Base-by-base conservation (phyloP, 2,888 invertebrate species). In the Mythimna ferrago region DNA sequence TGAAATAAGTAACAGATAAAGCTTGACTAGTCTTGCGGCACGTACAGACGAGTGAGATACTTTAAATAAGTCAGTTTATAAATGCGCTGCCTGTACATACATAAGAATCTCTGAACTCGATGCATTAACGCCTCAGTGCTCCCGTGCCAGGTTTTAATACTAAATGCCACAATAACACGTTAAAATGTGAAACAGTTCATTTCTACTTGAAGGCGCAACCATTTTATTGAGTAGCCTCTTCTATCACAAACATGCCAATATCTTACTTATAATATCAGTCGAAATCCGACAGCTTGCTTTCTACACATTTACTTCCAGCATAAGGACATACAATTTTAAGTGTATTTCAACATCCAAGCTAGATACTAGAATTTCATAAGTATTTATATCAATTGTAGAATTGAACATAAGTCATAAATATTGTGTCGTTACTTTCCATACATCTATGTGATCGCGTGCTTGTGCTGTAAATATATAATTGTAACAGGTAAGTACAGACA, bases 101-200 rank as follows among this genome's bases (percentile, higher is more conserved):
- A 69, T 70, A 64, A 70, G 38, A 82, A 83, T 82, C 76, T 80
- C 80, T 67, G 66, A 79, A 81, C 76, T 77, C 76, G 67, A 83
- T 80, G 70, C 66, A 73, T 66, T 63, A 60, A 64, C 58, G 57
- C 86, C 86, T 80, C 83, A 77, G 83, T 81, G 86, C 87, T 89
- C 90, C 86, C 91, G 87, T 83, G 88, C 87, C 92, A 89, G 87
- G 85, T 73, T 76, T 80, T 81, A 88, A 89, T 89, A 91, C 91
- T 93, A 93, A 93, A 93, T 93, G 93, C 92, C 90, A 89, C 86
- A 87, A 82, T 88, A 87, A 90, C 88, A 88, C 76, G 81, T 82
- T 87, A 86, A 79, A 87, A 80, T 82, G 82, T 83, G 81, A 81
- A 85, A 85, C 79, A 82, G 78, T 82, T 86, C 78, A 88, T 88